These are phyloP conservation scores for Zoanthus sansibaricus DNA, from an alignment of 92 coral and sea anemone species.

Conservation along the genomic window DNA sequence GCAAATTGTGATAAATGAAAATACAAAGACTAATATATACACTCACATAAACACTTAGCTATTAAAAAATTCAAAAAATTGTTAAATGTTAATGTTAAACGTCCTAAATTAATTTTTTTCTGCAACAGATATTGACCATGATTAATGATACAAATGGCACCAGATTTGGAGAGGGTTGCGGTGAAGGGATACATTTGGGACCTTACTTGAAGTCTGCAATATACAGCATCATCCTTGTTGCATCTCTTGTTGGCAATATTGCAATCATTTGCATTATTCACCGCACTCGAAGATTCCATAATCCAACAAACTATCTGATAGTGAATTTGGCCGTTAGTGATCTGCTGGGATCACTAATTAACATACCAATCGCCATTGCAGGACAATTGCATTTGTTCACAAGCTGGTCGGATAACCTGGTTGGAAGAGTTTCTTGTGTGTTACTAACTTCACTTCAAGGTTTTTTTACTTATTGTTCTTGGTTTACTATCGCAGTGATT, in stretches of 20 bases:
- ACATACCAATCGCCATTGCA: slow-evolving; percentile 68
- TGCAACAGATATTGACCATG: neutral
- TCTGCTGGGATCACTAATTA: slow-evolving; percentile 59
- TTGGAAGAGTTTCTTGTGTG: slow-evolving; percentile 69
- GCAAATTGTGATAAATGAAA: no score
- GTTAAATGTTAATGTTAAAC: neutral
- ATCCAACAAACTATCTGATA: slow-evolving; percentile 72
- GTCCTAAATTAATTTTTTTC: neutral
- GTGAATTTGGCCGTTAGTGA: slow-evolving; percentile 81
- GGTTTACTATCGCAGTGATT: slow-evolving; percentile 81
- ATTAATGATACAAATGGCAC: neutral
- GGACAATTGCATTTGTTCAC: slow-evolving; percentile 51
- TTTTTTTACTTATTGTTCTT: slow-evolving; percentile 78
- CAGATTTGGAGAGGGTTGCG: neutral
- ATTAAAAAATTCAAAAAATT: neutral
- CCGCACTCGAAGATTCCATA: slow-evolving; percentile 68
- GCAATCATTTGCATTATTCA: slow-evolving; percentile 67
- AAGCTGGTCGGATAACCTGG: slow-evolving; percentile 67
- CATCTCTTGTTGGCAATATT: slow-evolving; percentile 68
- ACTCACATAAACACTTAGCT: no score
- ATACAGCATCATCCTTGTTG: slow-evolving; percentile 58
- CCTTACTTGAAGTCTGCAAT: slow-evolving; percentile 52
- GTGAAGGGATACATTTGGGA: neutral
- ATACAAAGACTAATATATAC: no score
- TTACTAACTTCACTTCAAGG: slow-evolving; percentile 65